These are phyloP conservation scores for Procambarus clarkii DNA, from an alignment of 1,140 invertebrate species.

Conservation along the genomic window DNA sequence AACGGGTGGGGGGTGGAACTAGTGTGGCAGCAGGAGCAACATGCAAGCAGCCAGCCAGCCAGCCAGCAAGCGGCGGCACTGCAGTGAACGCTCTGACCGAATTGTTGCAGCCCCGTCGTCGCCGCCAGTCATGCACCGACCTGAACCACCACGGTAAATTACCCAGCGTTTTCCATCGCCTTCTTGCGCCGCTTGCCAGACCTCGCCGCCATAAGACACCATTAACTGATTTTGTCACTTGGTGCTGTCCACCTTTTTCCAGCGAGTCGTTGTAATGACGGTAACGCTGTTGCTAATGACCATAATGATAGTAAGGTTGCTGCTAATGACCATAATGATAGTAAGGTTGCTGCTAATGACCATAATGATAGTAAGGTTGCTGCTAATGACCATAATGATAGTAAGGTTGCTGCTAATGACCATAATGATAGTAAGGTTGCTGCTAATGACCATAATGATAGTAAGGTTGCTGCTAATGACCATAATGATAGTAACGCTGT, in stretches of 20 bases:
- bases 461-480: neutral
- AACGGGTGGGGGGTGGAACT: too few relatives aligned
- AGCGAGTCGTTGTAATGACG: too few relatives aligned
- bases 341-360: neutral
- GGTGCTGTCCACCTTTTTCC: too few relatives aligned
- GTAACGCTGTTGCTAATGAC: neutral
- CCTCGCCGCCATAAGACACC: neutral
- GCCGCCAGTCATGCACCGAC: neutral
- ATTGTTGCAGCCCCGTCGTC: neutral
- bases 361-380: neutral
- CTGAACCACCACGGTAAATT: neutral
- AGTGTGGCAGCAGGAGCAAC: too few relatives aligned
- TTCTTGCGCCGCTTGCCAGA: neutral
- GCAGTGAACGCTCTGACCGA: too few relatives aligned
- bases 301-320: neutral
- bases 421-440: neutral
- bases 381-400: neutral
- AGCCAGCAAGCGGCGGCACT: too few relatives aligned
- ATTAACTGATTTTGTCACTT: too few relatives aligned
- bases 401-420: neutral
- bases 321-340: neutral
- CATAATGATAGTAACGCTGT: neutral
- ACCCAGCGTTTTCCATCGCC: neutral
- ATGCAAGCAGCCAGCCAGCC: neutral
- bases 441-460: neutral